Conservation (phyloP, 2,888 invertebrate species). For the Ormyrus pomaceus region DNA sequence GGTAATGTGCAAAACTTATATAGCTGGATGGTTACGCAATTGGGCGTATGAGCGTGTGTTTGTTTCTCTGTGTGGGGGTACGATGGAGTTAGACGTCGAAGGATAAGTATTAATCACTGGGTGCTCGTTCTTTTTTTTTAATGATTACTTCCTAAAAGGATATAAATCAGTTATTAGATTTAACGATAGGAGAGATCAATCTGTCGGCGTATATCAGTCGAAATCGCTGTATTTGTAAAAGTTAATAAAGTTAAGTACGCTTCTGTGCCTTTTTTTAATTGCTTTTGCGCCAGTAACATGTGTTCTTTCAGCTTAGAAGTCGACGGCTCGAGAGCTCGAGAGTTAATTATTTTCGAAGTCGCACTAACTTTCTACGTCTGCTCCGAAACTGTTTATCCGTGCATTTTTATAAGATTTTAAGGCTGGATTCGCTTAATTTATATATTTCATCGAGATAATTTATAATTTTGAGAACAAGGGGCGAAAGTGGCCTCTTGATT, state of each 20-base stretch:
- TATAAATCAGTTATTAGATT: conserved; percentile 29
- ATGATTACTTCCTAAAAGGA: background rate
- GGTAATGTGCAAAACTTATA: conserved; percentile 58
- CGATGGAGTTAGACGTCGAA: too few relatives aligned
- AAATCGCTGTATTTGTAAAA: conserved; percentile 17
- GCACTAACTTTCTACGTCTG: too few relatives aligned
- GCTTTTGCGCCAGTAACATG: background rate
- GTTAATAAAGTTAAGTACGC: conserved; percentile 11
- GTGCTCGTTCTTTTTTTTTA: background rate
- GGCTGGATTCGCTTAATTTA: too few relatives aligned
- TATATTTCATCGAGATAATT: too few relatives aligned
- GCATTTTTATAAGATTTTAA: too few relatives aligned
- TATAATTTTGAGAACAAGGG: too few relatives aligned
- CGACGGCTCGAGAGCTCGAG: background rate
- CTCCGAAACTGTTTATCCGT: too few relatives aligned
- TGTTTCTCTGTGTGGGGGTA: too few relatives aligned
- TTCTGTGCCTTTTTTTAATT: conserved; percentile 1
- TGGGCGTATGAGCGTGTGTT: too few relatives aligned
- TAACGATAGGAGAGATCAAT: conserved; percentile 1
- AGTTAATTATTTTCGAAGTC: too few relatives aligned
- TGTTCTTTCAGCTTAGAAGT: background rate
- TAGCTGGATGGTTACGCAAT: background rate
- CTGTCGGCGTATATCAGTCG: background rate
- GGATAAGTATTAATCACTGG: conserved; percentile 6
- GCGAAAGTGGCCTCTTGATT: too few relatives aligned